Percentiles rank a stretch among this genome's conserved stretches.
Conservation (phyloP, 1,140 invertebrate species). For the Drosophila repleta region DNA sequence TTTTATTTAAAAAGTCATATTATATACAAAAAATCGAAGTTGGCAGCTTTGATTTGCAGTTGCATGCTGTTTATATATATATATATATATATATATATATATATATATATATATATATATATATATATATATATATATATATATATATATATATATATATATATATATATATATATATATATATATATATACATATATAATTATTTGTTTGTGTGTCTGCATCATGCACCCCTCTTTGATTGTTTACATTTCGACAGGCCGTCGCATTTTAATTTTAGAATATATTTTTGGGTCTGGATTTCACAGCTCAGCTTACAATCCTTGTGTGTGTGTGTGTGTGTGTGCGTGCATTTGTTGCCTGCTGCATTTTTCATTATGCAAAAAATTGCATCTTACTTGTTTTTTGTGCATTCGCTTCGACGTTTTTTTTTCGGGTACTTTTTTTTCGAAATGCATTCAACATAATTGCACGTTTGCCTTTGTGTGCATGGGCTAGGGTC, state of each 20-base stretch:
- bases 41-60: conserved; percentile 17
- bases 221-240: conserved; percentile 76
- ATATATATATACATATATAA: too few species aligned
- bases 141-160: conserved; percentile 13
- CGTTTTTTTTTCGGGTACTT: conserved; percentile 58
- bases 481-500: conserved; percentile 46
- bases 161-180: conserved; percentile 10
- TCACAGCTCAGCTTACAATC: conserved; percentile 75
- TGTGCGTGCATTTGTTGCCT: conserved; percentile 51
- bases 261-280: conserved; percentile 81
- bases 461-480: conserved; percentile 80
- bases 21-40: too few species aligned
- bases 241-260: conserved; percentile 78
- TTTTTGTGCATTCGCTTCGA: conserved; percentile 61
- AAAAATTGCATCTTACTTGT: conserved; percentile 73
- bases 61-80: conserved; percentile 49
- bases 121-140: conserved; percentile 10
- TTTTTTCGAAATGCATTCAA: conserved; percentile 75
- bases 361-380: conserved; percentile 82
- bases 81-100: conserved; percentile 8
- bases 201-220: conserved; percentile 31
- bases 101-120: conserved; percentile 8
- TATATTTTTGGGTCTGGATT: conserved; percentile 82
- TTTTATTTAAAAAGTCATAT: too few species aligned
- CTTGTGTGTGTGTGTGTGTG: conserved; percentile 11